Evolutionary conservation across 64 coral and sea anemone genomes (phyloP).

Genomic region (Catalaphyllia jardinei): DNA sequence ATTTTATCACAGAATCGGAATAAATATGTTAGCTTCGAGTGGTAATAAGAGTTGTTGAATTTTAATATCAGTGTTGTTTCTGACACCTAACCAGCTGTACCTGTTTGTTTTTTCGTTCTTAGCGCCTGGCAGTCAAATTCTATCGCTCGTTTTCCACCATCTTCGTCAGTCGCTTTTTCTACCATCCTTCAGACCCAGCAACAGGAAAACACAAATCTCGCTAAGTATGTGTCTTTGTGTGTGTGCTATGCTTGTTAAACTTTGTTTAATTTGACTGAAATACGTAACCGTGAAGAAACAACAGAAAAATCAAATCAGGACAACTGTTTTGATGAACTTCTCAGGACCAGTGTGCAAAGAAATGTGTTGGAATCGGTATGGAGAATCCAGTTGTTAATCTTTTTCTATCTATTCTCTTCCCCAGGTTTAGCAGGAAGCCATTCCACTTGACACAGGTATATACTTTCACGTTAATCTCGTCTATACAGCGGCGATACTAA

Average conservation of each 20-base stretch:
- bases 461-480: background rate
- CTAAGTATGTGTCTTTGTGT: constrained; percentile 8
- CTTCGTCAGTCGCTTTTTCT: constrained; percentile 26
- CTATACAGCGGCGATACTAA: too few species aligned
- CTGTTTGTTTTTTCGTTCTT: background rate
- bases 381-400: background rate
- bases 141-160: constrained; percentile 34
- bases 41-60: too few species aligned
- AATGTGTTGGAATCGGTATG: too few species aligned
- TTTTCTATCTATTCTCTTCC: background rate
- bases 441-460: constrained; percentile 46
- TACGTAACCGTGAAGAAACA: too few species aligned
- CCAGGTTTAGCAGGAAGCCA: constrained; percentile 38
- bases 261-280: background rate
- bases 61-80: too few species aligned
- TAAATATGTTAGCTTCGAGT: too few species aligned
- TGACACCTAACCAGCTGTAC: background rate
- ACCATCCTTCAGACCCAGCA: constrained; percentile 54
- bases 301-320: too few species aligned
- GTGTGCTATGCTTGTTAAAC: too few species aligned
- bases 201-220: constrained; percentile 25
- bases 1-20: too few species aligned
- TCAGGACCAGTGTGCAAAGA: too few species aligned
- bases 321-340: too few species aligned
- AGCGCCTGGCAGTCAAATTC: constrained; percentile 44